Percentiles rank a stretch among this genome's conserved stretches.
Conservation (phyloP, 2,888 invertebrate genomes). For the Sthenelais limicola region DNA sequence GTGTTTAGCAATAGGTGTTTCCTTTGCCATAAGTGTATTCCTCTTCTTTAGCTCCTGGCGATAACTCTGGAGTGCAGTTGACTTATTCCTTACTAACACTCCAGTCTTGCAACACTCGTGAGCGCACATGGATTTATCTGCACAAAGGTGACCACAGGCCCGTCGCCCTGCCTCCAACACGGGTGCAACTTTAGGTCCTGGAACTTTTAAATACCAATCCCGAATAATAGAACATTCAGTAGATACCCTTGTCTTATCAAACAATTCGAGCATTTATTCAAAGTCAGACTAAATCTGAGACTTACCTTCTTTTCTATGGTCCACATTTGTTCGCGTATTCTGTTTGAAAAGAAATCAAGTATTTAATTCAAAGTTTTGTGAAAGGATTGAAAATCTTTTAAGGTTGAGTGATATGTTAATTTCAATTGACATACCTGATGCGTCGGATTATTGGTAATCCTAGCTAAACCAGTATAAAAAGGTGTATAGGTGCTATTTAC, state of each 20-base stretch:
- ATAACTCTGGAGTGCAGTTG: background rate
- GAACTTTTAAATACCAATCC: too few species aligned
- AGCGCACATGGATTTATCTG: constrained; percentile 60
- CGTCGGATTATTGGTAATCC: too few species aligned
- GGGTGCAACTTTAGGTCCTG: background rate
- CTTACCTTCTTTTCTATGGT: background rate
- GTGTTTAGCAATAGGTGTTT: constrained; percentile 9
- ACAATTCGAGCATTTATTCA: too few species aligned
- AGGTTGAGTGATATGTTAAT: background rate
- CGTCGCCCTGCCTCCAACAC: constrained; percentile 5
- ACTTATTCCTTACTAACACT: constrained; percentile 29
- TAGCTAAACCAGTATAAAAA: constrained; percentile 59
- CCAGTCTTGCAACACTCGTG: constrained; percentile 68
- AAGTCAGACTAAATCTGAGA: background rate
- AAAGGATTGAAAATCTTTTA: too few species aligned
- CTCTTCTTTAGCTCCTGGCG: constrained; percentile 5
- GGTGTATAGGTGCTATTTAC: constrained; percentile 65
- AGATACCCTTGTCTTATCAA: too few species aligned
- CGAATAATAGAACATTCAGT: too few species aligned
- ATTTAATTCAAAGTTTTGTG: too few species aligned
- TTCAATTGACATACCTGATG: too few species aligned
- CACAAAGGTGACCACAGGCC: constrained; percentile 62
- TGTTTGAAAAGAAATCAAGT: too few species aligned
- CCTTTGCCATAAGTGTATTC: background rate
- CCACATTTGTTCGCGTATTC: too few species aligned